Base-by-base conservation (phyloP, 2,888 invertebrate species). In the Trileptium ribeirensis region DNA sequence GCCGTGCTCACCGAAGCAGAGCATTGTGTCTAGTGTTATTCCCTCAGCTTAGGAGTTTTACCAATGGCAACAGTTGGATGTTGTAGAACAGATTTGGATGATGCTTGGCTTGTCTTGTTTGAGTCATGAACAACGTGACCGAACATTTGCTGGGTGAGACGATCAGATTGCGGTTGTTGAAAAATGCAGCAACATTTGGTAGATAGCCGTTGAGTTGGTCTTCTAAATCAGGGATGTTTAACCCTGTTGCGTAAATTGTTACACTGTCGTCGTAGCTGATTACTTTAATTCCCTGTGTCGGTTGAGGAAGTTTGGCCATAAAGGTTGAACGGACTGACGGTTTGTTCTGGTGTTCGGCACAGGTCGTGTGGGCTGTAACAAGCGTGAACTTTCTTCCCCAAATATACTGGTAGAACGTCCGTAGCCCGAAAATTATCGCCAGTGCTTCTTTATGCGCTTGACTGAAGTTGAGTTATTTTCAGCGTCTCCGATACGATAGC, bases 361-460 rank as follows among this genome's bases (percentile, higher is more conserved):
- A 75, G 36, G 34, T 3, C 77, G 15, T 8, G 75, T 85, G 83
- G 75, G 84, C 85, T 0, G 84, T 67, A n/a, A 82, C 19, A 64
- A 85, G 67, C 1, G 33, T 40, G 74, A 85, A 85, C 24, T 74
- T 74, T 38, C 83, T 38, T 19, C 83, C 85, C 78, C 78, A 86
- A 34, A 84, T 37, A 79, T 85, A 85, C 78, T 85, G 83, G 67
- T 85, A 83, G 70, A 85, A 84, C 74, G 83, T 84, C 36, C 83
- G 84, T 15, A 86, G 81, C 33, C 83, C 83, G 51, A 83, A 84
- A 2, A 85, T 81, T 8, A 85, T 74, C 1, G 83, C 79, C 33
- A 86, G 51, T 29, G 77, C 84, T 80, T 86, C 86, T 79, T 83
- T 85, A 3, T 85, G 84, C 1, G 84, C 82, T 51, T 85, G 84